Evolutionary conservation across 2,888 invertebrate species (phyloP), one percentile per base, ranked within the genome.

Genomic region (Synergus gifuensis): DNA sequence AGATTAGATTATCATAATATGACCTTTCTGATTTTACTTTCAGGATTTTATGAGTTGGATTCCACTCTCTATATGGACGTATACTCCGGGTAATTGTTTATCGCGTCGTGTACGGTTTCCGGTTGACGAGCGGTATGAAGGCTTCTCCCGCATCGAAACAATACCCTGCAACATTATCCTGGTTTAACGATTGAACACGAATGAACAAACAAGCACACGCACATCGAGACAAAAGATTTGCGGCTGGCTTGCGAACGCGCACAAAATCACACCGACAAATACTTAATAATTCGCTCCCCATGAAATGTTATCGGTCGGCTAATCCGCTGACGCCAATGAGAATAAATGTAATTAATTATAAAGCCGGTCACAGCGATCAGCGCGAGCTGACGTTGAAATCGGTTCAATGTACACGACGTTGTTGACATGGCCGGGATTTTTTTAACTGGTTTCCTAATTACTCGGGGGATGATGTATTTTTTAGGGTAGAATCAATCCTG

Each of bases 51-150:
- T 8, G 8, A 54, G 54, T 54, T n/a, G n/a, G n/a, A 54, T 54
- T 2, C n/a, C n/a, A 16, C 54, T 54, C n/a, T 54, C 54, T n/a
- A 54, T 54, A 16, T n/a, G n/a, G n/a, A 7, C 4, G 8, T 54
- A 54, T n/a, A 54, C n/a, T 8, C 16, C 2, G 28, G 18, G 49
- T 49, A 73, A 88, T 90, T 88, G 88, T 87, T 89, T 86, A 85
- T 83, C 82, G 84, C 84, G 84, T 84, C 85, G 83, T 84, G 82
- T 84, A 83, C 84, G 85, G 87, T 88, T 89, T 89, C 86, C 88
- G 85, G 85, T 85, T 87, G 88, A 87, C 85, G 86, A 85, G 84
- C 83, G 81, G 82, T 85, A 83, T 88, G 86, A 88, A 87, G 86
- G 86, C 85, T 81, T 81, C 77, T 78, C 83, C 80, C 83, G 80